Evolutionary conservation across 1,140 invertebrate genomes (phyloP), one percentile per base, ranked within the genome.

Genomic region (Aphelenchoides avenae): DNA sequence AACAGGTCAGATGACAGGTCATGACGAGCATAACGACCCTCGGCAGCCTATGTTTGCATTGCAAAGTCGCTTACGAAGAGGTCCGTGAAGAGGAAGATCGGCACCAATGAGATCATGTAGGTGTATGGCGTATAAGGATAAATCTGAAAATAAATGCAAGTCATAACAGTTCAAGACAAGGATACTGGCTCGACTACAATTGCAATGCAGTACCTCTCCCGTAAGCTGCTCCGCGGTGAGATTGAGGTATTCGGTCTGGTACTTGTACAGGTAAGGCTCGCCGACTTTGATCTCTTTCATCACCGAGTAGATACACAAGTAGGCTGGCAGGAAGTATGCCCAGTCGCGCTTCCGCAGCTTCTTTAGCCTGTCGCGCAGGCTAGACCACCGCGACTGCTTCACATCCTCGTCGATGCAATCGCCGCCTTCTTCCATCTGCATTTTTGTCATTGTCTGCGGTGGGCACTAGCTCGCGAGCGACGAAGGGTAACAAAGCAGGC

Each of bases 261-360:
- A 68, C 41, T 69, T 68, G 53, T 49, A 65, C 27, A 59, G 42
- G 48, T 52, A 67, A 13, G 67, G 68, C 42, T 69, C 66, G 4
- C 66, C 66, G 9, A 68, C 53, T 61, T 68, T 68, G 29, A 68
- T 66, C 36, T 68, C 66, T 36, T 68, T 73, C 18, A 68, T 27
- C 18, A 63, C 26, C 7, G n/a, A n/a, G n/a, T n/a, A n/a, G n/a
- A n/a, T n/a, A n/a, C n/a, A n/a, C n/a, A n/a, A n/a, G n/a, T n/a
- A n/a, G n/a, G n/a, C n/a, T n/a, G n/a, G n/a, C n/a, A n/a, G n/a
- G n/a, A n/a, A n/a, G n/a, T n/a, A n/a, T n/a, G n/a, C n/a, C n/a
- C n/a, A n/a, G n/a, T n/a, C n/a, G n/a, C n/a, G n/a, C n/a, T n/a
- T n/a, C n/a, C n/a, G n/a, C n/a, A n/a, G n/a, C n/a, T n/a, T n/a